Evolutionary conservation across 1,140 invertebrate genomes (phyloP), one percentile per base, ranked within the genome.

Genomic region (Macrostomum lignano): DNA sequence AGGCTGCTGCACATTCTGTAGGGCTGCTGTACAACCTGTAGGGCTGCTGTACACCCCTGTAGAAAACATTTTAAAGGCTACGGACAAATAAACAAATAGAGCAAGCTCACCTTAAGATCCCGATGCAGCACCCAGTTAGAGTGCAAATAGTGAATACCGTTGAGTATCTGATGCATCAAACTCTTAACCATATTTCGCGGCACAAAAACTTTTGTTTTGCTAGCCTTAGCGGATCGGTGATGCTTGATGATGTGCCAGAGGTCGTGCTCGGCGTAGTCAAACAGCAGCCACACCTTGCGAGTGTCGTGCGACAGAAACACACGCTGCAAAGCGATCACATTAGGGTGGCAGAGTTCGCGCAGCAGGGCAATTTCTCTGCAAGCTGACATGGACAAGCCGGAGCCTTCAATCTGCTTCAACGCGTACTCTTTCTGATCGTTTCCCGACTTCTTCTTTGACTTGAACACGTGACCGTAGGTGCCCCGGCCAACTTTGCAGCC

Each of bases 231-330:
- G 35, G 82, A 79, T 52, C 91, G 65, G 55, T 33, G 32, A 15
- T 19, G 19, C 26, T 33, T 33, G 9, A 33, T 33, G 21, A 98
- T 98, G 55, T 98, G 91, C 88, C 91, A 98, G 17, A 98, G 56
- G 65, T 99, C 91, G 66, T 98, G 86, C 62, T 98, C 91, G 3
- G 88, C 84, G 64, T 88, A 98, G 52, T 98, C 88, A 65, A 99
- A 91, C 19, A 98, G 59, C 15, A 99, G 61, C 73, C 84, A 98
- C 2, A 94, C 84, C 67, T 91, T 93, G 30, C 86, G 65, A 51
- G 94, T 86, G 48, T 71, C 74, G 49, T 93, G 81, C 1, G 88
- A 94, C 7, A 98, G 65, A 52, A 96, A 98, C 1, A 99, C 88
- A 42, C 81, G 65, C 45, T 93, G 86, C 20, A 99, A 60, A 35